phyloP scores from a whole-genome alignment of 2,888 invertebrate species.

The Dysmachus trigonus region DNA sequence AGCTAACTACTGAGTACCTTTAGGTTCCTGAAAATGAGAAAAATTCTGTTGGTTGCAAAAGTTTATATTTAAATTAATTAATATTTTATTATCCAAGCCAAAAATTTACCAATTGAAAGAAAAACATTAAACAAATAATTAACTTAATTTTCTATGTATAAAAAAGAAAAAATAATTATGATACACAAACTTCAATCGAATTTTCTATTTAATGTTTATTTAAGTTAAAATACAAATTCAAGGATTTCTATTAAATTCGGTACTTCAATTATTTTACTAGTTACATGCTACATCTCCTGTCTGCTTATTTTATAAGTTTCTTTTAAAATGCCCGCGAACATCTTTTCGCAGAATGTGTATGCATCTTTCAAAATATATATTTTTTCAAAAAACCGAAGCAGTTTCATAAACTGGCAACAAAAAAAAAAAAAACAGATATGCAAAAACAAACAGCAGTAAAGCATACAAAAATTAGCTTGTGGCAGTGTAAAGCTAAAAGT shows the following conservation, averaged over 20 bases:
- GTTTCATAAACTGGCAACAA: neutral
- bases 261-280: neutral
- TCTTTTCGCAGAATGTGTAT: neutral
- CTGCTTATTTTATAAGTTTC: neutral
- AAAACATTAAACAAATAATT: no score
- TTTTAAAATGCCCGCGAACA: neutral
- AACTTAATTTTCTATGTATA: no score
- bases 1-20: no score
- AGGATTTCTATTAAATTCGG: neutral
- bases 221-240: neutral
- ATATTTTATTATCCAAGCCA: no score
- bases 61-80: no score
- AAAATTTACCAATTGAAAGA: no score
- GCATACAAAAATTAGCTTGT: neutral
- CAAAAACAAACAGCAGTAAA: neutral
- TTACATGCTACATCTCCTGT: neutral
- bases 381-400: neutral
- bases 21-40: no score
- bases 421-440: neutral
- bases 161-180: neutral
- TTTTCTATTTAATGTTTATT: neutral
- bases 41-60: no score
- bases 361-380: neutral
- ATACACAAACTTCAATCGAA: neutral
- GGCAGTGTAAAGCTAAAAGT: neutral